Base-by-base conservation (phyloP, 2,113 vertebrate genomes). In the Maccullochella peelii region DNA sequence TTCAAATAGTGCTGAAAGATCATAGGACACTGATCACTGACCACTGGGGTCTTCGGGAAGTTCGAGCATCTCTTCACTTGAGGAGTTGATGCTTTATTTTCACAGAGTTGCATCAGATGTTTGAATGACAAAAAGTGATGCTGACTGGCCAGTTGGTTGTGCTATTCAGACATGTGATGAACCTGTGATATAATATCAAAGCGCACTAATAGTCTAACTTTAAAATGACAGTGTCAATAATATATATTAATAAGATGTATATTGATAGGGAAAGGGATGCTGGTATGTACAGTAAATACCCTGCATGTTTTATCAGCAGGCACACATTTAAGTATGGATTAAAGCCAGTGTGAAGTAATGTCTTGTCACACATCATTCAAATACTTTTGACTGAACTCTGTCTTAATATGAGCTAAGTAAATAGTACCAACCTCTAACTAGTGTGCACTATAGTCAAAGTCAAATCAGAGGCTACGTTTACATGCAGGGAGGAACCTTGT, bases 161-260 rank as follows among this genome's bases (percentile, higher is more conserved):
- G 89, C 79, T 80, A 79, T 86, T 92, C 79, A 85, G 73, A 86
- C 72, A 79, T 82, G 84, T 85, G 84, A 83, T 88, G 25, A 70
- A 77, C 86, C 85, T 85, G 66, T 92, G 80, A 75, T 90, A 85
- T 92, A 85, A 88, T 91, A 83, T 86, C 71, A 76, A 87, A 90
- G 69, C 49, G 47, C 57, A 93, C 87, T 95, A 95, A 94, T 87
- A 69, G 44, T 89, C 86, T 95, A 93, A 94, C 88, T 85, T 50
- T 47, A 77, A 86, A 87, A 86, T 63, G 65, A 84, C 85, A 71
- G 65, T 87, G 87, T 94, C 83, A 49, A 72, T 90, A 90, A 93
- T 90, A 73, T 86, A 69, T 88, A 94, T 90, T 92, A 93, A 94
- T 79, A 77, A 80, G 40, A 76, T 90, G 88, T 91, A 89, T 85